Evolutionary conservation across 2,888 invertebrate genomes (phyloP), one percentile per base, ranked within the genome.

Genomic region (Pinctada fucata): DNA sequence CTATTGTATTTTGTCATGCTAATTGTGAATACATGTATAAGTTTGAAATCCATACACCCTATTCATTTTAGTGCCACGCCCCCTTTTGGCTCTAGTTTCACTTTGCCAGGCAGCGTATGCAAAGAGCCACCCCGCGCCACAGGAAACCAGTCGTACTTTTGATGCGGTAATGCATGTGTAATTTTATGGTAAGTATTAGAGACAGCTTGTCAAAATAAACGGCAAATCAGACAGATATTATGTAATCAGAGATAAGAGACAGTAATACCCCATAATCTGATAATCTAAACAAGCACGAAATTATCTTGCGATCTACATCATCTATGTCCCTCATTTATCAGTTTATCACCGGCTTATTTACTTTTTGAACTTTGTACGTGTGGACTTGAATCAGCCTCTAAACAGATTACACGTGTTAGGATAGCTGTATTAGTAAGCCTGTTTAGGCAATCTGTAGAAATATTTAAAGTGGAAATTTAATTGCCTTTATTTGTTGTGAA

Each of bases 341-440:
- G 45, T 51, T 72, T 58, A 58, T 72, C 72, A 58, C 45, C 8
- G 48, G 45, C 69, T 49, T 69, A 69, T 45, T 67, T 67, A 49
- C 47, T 72, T 72, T 74, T 74, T 66, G 74, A 74, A 74, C 74
- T 74, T 74, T 79, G 79, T 70, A 79, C 79, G 58, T 75, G 67
- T 75, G 79, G 65, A 75, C 79, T 79, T 69, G 58, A 13, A 13
- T 58, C 58, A 58, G 13, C 58, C 58, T 13, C 58, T 58, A 6
- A 13, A 10, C 13, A 58, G 13, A 13, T 58, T 58, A 58, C 58
- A 58, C 58, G 58, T 58, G 1, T 58, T 10, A 10, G 58, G 58
- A 58, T 6, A 58, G 58, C 13, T 58, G 6, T 6, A 58, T 58
- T 58, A 10, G 13, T 10, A 58, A 1, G 58, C 13, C 13, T 0